Evolutionary conservation across 2,888 invertebrate species (phyloP).

Genomic region (Leuctra nigra): DNA sequence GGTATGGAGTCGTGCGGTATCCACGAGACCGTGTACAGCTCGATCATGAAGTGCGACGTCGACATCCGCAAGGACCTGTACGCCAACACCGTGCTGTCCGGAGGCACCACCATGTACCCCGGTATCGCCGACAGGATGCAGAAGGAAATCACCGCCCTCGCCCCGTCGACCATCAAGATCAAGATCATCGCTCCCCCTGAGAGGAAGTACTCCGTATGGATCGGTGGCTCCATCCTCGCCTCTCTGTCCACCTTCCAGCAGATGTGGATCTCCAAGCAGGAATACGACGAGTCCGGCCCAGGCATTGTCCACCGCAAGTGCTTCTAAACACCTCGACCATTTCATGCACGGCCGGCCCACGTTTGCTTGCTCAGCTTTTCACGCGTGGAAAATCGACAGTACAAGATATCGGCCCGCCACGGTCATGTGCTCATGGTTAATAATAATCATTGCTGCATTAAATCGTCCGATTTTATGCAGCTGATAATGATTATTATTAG

Average conservation of each 20-base stretch:
- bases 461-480: constrained; percentile 1
- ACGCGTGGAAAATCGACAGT: neutral
- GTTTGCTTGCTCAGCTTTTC: constrained; percentile 1
- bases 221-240: constrained; percentile 81
- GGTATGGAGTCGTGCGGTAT: constrained; percentile 90
- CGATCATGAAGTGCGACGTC: constrained; percentile 96
- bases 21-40: constrained; percentile 93
- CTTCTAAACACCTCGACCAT: constrained; percentile 46
- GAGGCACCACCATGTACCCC: constrained; percentile 85
- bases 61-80: constrained; percentile 93
- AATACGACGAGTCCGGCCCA: constrained; percentile 82
- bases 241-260: constrained; percentile 86
- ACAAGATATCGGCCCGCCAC: neutral
- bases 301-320: constrained; percentile 68
- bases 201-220: constrained; percentile 88
- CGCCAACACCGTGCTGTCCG: constrained; percentile 88
- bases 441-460: constrained; percentile 13
- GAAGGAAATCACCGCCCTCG: constrained; percentile 83
- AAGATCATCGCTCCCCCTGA: constrained; percentile 91
- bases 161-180: constrained; percentile 90
- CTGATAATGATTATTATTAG: constrained; percentile 9
- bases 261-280: constrained; percentile 90
- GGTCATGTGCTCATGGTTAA: constrained; percentile 10
- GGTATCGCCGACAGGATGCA: constrained; percentile 87
- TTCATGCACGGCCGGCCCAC: neutral